Evolutionary conservation across 2,888 invertebrate genomes (phyloP).

Genomic region (Lamellibrachia columna): DNA sequence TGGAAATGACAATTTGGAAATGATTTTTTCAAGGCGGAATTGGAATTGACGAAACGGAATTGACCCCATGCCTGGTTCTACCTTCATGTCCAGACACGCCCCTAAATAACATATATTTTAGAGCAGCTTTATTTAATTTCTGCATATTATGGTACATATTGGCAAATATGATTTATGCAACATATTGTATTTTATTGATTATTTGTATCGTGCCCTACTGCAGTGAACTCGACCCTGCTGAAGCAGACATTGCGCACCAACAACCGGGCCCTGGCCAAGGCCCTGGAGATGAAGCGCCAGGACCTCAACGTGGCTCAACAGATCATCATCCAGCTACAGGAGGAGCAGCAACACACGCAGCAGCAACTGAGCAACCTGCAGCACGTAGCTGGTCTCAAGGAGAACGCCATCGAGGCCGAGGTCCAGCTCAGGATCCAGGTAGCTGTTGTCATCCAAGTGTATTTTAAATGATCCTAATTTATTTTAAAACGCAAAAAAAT

Average conservation of each 20-base stretch:
- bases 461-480: not conserved
- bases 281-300: constrained; percentile 49
- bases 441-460: not conserved
- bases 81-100: too few relatives aligned
- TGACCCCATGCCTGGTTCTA: too few relatives aligned
- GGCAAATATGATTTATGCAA: too few relatives aligned
- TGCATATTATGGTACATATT: too few relatives aligned
- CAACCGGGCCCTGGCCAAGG: constrained; percentile 56
- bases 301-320: constrained; percentile 47
- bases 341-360: constrained; percentile 45
- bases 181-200: too few relatives aligned
- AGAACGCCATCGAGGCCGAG: constrained; percentile 49
- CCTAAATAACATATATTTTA: too few relatives aligned
- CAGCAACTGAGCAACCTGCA: constrained; percentile 42
- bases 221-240: constrained; percentile 44
- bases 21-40: too few relatives aligned
- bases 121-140: too few relatives aligned
- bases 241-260: constrained; percentile 54
- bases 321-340: constrained; percentile 42
- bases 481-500: not conserved
- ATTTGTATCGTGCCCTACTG: not conserved
- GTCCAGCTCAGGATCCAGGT: constrained; percentile 50
- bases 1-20: too few relatives aligned
- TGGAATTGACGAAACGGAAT: too few relatives aligned
- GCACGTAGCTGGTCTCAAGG: constrained; percentile 45